Conservation (phyloP, 2,113 vertebrate genomes). For the Xiphias gladius region DNA sequence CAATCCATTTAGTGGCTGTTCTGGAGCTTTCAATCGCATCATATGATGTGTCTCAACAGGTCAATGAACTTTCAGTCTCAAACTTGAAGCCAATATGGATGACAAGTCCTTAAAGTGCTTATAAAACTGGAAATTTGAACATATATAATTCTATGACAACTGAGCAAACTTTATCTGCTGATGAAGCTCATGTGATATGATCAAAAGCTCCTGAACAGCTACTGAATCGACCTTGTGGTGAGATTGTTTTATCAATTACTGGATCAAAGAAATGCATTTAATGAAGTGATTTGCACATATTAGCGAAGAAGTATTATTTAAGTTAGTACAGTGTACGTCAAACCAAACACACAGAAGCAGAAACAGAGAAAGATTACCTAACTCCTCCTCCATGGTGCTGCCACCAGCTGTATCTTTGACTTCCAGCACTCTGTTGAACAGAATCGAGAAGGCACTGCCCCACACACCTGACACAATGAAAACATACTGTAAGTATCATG, state of each 20-base stretch:
- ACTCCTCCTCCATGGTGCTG: slow-evolving; percentile 96
- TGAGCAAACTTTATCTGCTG: too few relatives aligned
- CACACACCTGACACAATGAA: slow-evolving; percentile 88
- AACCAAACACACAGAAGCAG: neutral
- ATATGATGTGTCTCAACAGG: too few relatives aligned
- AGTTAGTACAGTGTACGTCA: neutral
- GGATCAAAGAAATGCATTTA: too few relatives aligned
- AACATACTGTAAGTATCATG: slow-evolving; percentile 24
- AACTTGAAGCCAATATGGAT: neutral
- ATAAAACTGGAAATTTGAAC: neutral
- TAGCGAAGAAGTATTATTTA: neutral
- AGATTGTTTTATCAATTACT: neutral
- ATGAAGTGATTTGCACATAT: neutral
- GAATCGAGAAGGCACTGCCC: slow-evolving; percentile 98
- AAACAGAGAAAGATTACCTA: slow-evolving; percentile 85
- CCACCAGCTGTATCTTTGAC: slow-evolving; percentile 88
- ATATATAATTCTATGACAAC: neutral
- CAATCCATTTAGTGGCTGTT: too few relatives aligned
- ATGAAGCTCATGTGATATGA: neutral
- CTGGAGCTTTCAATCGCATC: too few relatives aligned
- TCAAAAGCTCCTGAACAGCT: neutral
- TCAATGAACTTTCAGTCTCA: too few relatives aligned
- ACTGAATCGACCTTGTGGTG: neutral
- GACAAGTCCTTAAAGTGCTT: neutral
- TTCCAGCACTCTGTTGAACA: slow-evolving; percentile 97